These are phyloP conservation scores for Delia radicum DNA, from an alignment of 1,140 invertebrate genomes.

Conservation along the genomic window DNA sequence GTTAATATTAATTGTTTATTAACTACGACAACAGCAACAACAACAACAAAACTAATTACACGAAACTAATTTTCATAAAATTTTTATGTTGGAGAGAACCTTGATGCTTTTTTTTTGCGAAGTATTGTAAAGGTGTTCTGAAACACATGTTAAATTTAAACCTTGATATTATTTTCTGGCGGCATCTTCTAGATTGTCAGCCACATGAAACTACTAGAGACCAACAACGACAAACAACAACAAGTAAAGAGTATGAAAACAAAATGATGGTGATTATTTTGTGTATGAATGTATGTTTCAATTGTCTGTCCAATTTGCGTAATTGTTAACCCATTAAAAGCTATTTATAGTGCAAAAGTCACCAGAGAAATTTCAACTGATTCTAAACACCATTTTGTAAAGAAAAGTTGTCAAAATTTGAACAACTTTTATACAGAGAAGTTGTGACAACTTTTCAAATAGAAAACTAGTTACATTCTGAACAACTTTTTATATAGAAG, in stretches of 20 bases:
- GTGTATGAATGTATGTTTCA: background rate
- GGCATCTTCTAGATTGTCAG: background rate
- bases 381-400: no score
- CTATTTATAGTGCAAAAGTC: no score
- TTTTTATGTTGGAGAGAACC: background rate
- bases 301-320: background rate
- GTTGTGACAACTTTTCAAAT: background rate
- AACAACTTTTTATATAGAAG: background rate
- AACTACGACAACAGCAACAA: no score
- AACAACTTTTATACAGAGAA: no score
- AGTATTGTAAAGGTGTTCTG: no score
- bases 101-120: background rate
- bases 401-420: no score
- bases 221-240: no score
- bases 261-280: background rate
- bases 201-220: no score
- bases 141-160: background rate
- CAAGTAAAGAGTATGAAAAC: background rate
- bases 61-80: background rate
- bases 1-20: no score
- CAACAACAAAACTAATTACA: no score
- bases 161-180: background rate
- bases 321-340: no score
- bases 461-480: background rate
- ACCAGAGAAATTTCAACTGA: no score